Conservation (phyloP, 2,888 invertebrate genomes). For the Microctonus aethiopoides region DNA sequence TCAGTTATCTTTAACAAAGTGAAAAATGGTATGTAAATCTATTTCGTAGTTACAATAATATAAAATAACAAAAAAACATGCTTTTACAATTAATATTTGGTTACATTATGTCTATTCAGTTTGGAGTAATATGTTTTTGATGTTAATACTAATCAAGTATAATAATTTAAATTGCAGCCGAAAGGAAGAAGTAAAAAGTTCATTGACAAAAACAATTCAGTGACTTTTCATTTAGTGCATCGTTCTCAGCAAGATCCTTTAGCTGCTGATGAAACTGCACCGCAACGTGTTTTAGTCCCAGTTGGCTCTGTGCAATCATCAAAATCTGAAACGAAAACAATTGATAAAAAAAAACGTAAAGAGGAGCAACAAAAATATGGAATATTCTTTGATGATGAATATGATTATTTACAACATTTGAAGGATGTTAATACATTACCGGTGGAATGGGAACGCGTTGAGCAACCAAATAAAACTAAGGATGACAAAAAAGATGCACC, state of each 20-base stretch:
- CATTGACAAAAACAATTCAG: slow-evolving; percentile 90
- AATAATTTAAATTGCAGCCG: slow-evolving; percentile 70
- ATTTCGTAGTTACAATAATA: too few relatives aligned
- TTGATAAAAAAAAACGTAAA: slow-evolving; percentile 69
- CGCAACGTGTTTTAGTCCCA: slow-evolving; percentile 85
- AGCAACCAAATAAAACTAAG: slow-evolving; percentile 48
- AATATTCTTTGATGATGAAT: slow-evolving; percentile 93
- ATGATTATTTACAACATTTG: slow-evolving; percentile 94
- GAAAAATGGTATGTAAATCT: too few relatives aligned
- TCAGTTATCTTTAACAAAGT: too few relatives aligned
- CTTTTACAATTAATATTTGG: too few relatives aligned
- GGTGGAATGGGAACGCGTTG: slow-evolving; percentile 70
- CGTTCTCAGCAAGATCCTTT: slow-evolving; percentile 95
- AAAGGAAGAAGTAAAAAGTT: slow-evolving; percentile 81
- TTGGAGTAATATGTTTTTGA: too few relatives aligned
- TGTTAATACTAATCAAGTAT: too few relatives aligned
- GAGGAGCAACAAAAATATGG: slow-evolving; percentile 88
- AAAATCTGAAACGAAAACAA: slow-evolving; percentile 45
- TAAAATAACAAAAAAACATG: too few relatives aligned
- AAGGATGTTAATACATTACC: slow-evolving; percentile 72
- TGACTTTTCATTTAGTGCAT: slow-evolving; percentile 92
- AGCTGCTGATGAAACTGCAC: slow-evolving; percentile 87
- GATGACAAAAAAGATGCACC: slow-evolving; percentile 49
- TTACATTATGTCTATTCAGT: too few relatives aligned
- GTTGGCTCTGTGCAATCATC: slow-evolving; percentile 55